phyloP scores from a whole-genome alignment of 1,140 invertebrate genomes.

The Atopsyche davidsoni region DNA sequence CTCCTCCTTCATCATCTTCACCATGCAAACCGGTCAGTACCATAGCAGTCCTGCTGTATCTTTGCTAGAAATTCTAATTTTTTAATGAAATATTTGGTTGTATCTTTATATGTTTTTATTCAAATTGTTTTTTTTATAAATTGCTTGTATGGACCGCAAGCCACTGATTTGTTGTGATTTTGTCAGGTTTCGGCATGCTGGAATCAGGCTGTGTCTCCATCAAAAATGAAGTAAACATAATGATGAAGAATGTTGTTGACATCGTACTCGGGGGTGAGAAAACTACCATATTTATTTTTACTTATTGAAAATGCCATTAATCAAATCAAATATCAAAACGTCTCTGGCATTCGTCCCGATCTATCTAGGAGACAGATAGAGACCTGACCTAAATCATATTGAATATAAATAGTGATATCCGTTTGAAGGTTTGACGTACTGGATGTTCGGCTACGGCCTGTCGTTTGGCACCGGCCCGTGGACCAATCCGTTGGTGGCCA shows the following conservation, averaged over 20 bases:
- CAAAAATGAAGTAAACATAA: constrained; percentile 95
- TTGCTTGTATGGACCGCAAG: not conserved
- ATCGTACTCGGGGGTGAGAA: constrained; percentile 76
- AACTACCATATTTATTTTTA: constrained; percentile 10
- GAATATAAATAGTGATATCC: constrained; percentile 3
- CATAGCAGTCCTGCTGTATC: no score
- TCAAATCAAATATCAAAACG: constrained; percentile 1
- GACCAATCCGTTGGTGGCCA: constrained; percentile 68
- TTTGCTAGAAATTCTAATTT: constrained; percentile 14
- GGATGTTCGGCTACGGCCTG: constrained; percentile 90
- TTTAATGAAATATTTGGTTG: constrained; percentile 10
- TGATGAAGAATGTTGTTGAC: constrained; percentile 94
- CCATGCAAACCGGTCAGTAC: constrained; percentile 92
- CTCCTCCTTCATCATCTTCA: constrained; percentile 92
- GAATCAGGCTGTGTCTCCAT: constrained; percentile 88
- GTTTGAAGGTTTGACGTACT: constrained; percentile 72
- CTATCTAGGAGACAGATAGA: no score
- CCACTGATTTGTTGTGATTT: constrained; percentile 20
- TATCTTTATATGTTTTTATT: no score
- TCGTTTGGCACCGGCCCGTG: constrained; percentile 72
- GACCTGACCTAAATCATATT: no score
- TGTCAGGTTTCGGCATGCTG: constrained; percentile 80
- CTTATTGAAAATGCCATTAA: not conserved
- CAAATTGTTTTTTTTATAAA: not conserved
- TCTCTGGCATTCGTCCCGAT: no score